These are phyloP conservation scores for Melipona quadrifasciata DNA, from an alignment of 1,140 invertebrate genomes.

Conservation along the genomic window DNA sequence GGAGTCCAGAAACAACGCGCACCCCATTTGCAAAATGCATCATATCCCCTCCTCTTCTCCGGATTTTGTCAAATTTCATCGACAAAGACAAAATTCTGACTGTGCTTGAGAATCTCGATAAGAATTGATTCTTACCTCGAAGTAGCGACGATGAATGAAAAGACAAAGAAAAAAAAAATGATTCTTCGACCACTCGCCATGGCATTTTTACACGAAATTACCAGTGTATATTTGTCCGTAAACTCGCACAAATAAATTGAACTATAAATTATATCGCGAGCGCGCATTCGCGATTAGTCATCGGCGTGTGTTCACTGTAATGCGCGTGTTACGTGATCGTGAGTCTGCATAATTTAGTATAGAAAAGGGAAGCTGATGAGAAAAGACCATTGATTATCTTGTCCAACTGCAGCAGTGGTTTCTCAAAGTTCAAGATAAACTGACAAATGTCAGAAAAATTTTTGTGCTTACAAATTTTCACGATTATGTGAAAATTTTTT, in stretches of 20 bases:
- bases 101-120: too few relatives aligned
- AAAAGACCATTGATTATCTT: background rate
- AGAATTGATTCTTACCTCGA: too few relatives aligned
- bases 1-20: background rate
- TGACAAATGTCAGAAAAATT: background rate
- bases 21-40: too few relatives aligned
- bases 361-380: background rate
- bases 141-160: background rate
- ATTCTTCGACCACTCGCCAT: background rate
- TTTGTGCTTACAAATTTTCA: background rate
- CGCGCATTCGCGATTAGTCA: background rate
- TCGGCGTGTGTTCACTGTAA: background rate
- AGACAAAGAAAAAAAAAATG: background rate
- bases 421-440: background rate
- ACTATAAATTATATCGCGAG: background rate
- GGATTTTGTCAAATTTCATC: background rate
- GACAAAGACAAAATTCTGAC: too few relatives aligned
- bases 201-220: too few relatives aligned
- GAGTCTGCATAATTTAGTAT: background rate
- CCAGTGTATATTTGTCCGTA: too few relatives aligned
- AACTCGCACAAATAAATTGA: background rate
- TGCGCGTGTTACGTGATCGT: background rate
- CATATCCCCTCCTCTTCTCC: background rate
- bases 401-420: background rate
- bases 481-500: too few relatives aligned